phyloP scores from a whole-genome alignment of 2,797 vertebrate species.

The Cryptoblepharus egeriae region DNA sequence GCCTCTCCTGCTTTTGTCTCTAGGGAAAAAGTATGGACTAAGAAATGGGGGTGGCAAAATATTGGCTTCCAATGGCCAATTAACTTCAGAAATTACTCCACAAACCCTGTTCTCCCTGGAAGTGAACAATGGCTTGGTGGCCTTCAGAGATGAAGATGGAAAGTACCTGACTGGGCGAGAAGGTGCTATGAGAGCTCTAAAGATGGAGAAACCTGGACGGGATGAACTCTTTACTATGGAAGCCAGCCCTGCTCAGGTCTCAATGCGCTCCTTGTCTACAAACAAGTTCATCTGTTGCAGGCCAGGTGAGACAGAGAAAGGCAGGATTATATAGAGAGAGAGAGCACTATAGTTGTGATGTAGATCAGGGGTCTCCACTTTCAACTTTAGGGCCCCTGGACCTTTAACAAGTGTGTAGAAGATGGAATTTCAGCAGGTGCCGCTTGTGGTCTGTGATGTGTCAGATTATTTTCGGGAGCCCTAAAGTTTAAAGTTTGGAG shows the following conservation, averaged over 20 bases:
- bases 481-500: too few species aligned
- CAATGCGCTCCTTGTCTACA: slow-evolving; percentile 31
- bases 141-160: slow-evolving; percentile 35
- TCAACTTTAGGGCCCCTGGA: too few species aligned
- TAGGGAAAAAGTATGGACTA: slow-evolving; percentile 49
- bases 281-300: slow-evolving; percentile 37
- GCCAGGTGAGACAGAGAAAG: slow-evolving; percentile 10
- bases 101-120: slow-evolving; percentile 41
- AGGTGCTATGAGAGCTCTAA: slow-evolving; percentile 29
- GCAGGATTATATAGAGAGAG: not conserved
- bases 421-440: too few species aligned
- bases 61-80: slow-evolving; percentile 36
- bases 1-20: not conserved
- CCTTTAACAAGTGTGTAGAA: too few species aligned
- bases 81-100: slow-evolving; percentile 6
- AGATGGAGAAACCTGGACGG: slow-evolving; percentile 45
- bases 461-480: too few species aligned
- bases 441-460: too few species aligned
- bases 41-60: slow-evolving; percentile 33
- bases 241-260: slow-evolving; percentile 39
- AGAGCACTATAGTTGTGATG: too few species aligned
- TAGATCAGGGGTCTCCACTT: too few species aligned
- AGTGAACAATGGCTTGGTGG: slow-evolving; percentile 36
- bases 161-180: slow-evolving; percentile 46
- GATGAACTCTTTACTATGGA: slow-evolving; percentile 49